Percentiles rank a stretch among this genome's conserved stretches.
Evolutionary conservation across 2,113 vertebrate species (phyloP).

Genomic region (Nestor notabilis): DNA sequence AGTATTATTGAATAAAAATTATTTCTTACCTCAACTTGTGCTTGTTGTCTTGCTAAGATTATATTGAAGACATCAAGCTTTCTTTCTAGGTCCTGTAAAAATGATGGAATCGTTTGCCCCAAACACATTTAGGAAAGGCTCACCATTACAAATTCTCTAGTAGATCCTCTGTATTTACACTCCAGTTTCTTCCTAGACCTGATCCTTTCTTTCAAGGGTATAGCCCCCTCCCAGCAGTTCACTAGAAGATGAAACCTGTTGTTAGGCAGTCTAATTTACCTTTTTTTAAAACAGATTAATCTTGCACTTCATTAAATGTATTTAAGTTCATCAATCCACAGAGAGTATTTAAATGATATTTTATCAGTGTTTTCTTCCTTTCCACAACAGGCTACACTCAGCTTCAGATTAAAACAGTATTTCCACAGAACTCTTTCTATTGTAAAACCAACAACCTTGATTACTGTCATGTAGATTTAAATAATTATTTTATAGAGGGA

Average conservation of each 20-base stretch:
- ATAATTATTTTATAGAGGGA: not conserved
- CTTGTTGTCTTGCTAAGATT: constrained; percentile 90
- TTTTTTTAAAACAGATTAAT: not conserved
- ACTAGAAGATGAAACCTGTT: not conserved
- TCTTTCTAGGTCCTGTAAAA: constrained; percentile 87
- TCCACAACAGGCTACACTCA: not conserved
- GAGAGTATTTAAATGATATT: not conserved
- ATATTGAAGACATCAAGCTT: constrained; percentile 93
- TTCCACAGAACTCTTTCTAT: not conserved
- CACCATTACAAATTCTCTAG: not conserved
- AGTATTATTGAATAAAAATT: not conserved
- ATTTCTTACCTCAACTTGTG: constrained; percentile 88
- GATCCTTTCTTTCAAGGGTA: not conserved
- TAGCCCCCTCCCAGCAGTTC: not conserved
- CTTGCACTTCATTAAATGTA: not conserved
- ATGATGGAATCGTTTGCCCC: not conserved
- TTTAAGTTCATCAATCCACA: not conserved
- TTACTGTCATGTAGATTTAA: not conserved
- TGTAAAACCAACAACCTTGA: not conserved
- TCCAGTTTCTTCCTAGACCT: not conserved
- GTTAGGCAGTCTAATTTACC: not conserved
- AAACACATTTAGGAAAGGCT: not conserved
- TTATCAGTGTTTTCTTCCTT: not conserved
- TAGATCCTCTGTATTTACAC: not conserved
- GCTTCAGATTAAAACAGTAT: not conserved